A percentile compares a stretch with the other conserved stretches of the same genome.
Conservation (phyloP, 2,797 vertebrate species). For the Enteromius thamalakanensis region DNA sequence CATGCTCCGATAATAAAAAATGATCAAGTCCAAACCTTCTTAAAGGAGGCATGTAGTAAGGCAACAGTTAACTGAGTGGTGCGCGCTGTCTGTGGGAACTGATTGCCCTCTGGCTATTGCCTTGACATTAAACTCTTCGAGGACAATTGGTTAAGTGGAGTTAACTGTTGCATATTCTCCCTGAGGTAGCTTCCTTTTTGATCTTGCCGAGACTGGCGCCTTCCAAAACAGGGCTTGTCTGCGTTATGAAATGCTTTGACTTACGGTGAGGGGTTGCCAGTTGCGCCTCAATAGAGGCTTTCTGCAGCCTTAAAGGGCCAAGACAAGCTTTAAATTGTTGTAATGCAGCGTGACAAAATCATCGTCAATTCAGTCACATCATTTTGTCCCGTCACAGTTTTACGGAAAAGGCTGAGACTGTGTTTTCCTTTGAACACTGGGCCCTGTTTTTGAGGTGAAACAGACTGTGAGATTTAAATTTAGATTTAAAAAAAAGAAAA, state of each 20-base stretch:
- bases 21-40: slow-evolving; percentile 28
- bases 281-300: slow-evolving; percentile 65
- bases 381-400: slow-evolving; percentile 25
- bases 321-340: slow-evolving; percentile 65
- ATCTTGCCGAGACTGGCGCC: slow-evolving; percentile 87
- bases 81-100: slow-evolving; percentile 60
- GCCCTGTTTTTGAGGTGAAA: not conserved
- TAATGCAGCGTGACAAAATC: slow-evolving; percentile 66
- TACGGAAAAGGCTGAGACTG: not conserved
- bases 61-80: slow-evolving; percentile 58
- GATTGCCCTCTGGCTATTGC: slow-evolving; percentile 60
- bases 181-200: slow-evolving; percentile 83
- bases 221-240: slow-evolving; percentile 73
- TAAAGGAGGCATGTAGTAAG: slow-evolving; percentile 46
- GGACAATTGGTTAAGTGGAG: slow-evolving; percentile 83
- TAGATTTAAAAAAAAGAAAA: not conserved
- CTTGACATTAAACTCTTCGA: slow-evolving; percentile 66
- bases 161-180: slow-evolving; percentile 80
- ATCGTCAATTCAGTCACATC: slow-evolving; percentile 59
- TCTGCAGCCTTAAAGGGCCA: slow-evolving; percentile 64
- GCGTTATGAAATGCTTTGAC: slow-evolving; percentile 72
- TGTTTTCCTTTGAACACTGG: not conserved
- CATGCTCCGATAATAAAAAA: slow-evolving; percentile 26
- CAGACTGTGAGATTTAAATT: not conserved
- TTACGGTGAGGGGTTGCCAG: slow-evolving; percentile 70